Evolutionary conservation across 2,888 invertebrate species (phyloP).

Genomic region (Lepidonotus clava): DNA sequence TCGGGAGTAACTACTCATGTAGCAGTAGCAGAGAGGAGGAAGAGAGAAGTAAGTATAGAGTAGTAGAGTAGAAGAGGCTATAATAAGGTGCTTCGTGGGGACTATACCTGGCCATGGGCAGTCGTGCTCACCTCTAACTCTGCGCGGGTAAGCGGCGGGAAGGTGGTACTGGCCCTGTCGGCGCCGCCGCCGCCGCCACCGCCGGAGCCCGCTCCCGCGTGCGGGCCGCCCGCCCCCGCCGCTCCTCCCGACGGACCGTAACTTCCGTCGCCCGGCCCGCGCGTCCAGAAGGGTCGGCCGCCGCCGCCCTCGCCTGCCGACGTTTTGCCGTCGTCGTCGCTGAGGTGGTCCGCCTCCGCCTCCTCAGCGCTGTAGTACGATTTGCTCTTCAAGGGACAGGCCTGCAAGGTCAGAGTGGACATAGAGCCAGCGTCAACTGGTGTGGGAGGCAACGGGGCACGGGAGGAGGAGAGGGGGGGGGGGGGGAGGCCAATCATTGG

Average conservation of each 20-base stretch:
- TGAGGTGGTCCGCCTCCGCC: constrained; percentile 48
- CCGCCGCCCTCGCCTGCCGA: background rate
- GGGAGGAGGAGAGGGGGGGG: background rate
- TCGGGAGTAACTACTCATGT: too few species aligned
- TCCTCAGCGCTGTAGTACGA: constrained; percentile 47
- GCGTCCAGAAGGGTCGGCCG: constrained; percentile 5
- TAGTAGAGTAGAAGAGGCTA: background rate
- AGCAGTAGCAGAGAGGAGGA: constrained; percentile 2
- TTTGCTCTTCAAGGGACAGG: constrained; percentile 44
- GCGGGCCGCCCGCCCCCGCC: constrained; percentile 20
- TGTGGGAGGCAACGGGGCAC: background rate
- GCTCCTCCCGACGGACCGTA: background rate
- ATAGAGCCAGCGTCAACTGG: constrained; percentile 3
- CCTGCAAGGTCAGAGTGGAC: constrained; percentile 24
- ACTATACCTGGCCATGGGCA: constrained; percentile 52
- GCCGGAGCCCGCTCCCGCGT: background rate
- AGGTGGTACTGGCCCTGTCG: constrained; percentile 13
- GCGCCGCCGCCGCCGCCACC: background rate
- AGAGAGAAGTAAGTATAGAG: background rate
- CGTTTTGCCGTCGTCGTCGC: constrained; percentile 32
- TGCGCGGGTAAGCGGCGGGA: constrained; percentile 49
- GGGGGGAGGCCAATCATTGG: background rate
- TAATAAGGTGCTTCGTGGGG: constrained; percentile 35
- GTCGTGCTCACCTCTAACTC: constrained; percentile 53
- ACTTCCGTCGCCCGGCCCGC: constrained; percentile 31